A percentile compares a stretch with the other conserved stretches of the same genome.
Evolutionary conservation across 2,113 vertebrate species (phyloP).

Genomic region (Mohoua ochrocephala): DNA sequence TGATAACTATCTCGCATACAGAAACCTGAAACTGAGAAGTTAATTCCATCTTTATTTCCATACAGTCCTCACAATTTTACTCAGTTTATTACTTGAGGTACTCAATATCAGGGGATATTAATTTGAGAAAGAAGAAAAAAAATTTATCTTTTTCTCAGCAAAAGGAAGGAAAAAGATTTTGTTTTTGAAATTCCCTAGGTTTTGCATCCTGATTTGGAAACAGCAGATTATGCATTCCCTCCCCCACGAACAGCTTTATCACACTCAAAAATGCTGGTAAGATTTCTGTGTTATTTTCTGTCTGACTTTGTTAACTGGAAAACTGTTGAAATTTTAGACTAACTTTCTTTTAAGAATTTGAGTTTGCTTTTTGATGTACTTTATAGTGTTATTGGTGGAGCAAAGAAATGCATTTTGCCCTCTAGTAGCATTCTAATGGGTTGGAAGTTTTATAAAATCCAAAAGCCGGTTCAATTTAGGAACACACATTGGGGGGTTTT

Average conservation of each 20-base stretch:
- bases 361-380: background rate
- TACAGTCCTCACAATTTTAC: background rate
- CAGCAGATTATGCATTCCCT: conserved; percentile 96
- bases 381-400: background rate
- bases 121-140: background rate
- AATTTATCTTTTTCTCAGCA: background rate
- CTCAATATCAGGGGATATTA: background rate
- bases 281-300: conserved; percentile 35
- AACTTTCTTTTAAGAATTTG: background rate
- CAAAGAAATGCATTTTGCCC: background rate
- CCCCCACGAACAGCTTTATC: conserved; percentile 89
- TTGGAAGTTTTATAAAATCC: background rate
- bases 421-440: background rate
- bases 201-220: conserved; percentile 95
- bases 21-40: background rate
- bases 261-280: conserved; percentile 95
- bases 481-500: background rate
- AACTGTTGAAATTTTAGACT: background rate
- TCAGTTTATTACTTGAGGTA: background rate
- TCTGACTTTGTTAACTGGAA: background rate
- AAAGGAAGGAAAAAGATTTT: background rate
- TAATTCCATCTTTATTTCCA: background rate
- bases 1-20: background rate
- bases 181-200: conserved; percentile 75
- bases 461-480: background rate